Evolutionary conservation across 1,140 invertebrate genomes (phyloP).

Genomic region (Bombus difficillimus): DNA sequence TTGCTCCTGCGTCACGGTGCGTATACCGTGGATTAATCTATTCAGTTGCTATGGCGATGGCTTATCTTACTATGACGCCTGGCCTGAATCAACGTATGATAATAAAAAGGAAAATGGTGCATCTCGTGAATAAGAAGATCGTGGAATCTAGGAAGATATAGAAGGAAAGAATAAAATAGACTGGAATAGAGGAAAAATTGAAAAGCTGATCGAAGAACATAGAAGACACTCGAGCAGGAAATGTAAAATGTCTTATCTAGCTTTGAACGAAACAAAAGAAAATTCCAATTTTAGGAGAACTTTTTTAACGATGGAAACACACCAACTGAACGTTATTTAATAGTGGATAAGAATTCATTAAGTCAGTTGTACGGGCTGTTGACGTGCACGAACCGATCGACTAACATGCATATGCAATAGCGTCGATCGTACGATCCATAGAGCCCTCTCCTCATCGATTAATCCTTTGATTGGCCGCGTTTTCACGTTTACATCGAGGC

Average conservation of each 20-base stretch:
- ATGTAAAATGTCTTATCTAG: too few species aligned
- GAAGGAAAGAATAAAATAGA: neutral
- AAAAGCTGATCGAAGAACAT: too few species aligned
- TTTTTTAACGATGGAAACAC: too few species aligned
- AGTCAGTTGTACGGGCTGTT: too few species aligned
- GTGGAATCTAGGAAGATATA: neutral
- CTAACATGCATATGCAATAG: neutral
- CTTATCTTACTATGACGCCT: neutral
- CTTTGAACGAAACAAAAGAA: too few species aligned
- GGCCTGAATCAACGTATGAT: too few species aligned
- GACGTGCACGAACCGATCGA: neutral
- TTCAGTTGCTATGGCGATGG: constrained; percentile 29
- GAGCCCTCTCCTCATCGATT: neutral
- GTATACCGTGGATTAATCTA: constrained; percentile 26
- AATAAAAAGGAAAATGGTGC: neutral
- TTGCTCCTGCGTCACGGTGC: neutral
- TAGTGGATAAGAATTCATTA: too few species aligned
- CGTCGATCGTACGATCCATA: neutral
- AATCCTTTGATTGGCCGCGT: neutral
- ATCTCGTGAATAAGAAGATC: neutral
- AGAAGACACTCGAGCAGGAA: too few species aligned
- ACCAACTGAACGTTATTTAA: too few species aligned
- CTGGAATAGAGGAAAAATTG: too few species aligned
- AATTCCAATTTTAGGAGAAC: too few species aligned
- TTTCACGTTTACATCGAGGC: neutral